Evolutionary conservation across 2,113 vertebrate genomes (phyloP), one percentile per base, ranked within the genome.

Genomic region (Syrrhaptes paradoxus): DNA sequence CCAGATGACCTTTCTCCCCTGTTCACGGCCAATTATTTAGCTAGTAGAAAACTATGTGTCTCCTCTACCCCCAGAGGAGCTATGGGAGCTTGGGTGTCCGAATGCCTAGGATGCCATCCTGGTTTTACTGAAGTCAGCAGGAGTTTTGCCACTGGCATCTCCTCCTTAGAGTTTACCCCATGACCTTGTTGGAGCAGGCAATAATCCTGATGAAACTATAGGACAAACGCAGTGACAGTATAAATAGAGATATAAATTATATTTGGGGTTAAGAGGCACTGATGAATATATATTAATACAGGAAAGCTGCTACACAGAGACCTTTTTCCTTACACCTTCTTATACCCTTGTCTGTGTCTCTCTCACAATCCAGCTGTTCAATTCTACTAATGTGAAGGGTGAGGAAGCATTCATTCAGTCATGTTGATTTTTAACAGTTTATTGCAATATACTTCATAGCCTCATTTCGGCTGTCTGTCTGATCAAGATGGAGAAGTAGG

Each of bases 51-150:
- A 21, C n/a, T n/a, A 3, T 10, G 17, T 24, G 25, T 77, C 25
- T 43, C 34, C 20, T 5, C 43, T 73, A 45, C 2, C 4, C 26
- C 5, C 4, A 59, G 34, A 34, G 18, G 9, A 58, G 13, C 31
- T 43, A 16, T 0, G 1, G 49, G 31, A 89, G 2, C 29, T 58
- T 49, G 58, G 25, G 7, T 3, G 2, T 65, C 55, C 1, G 4
- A 83, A 17, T 48, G 48, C 36, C 43, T 58, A 11, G 51, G 51
- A 1, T 80, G 38, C 34, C 29, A 52, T 49, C 15, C 52, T 34
- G 38, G 4, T 70, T 93, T 70, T 58, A 57, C 13, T 57, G 72
- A 86, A 74, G 48, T 52, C 90, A 91, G 48, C 25, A 66, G 43
- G 49, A 65, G 18, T 45, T 94, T 91, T 77, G 32, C 24, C 17